Evolutionary conservation across 2,888 invertebrate genomes (phyloP), one percentile per base, ranked within the genome.

Genomic region (Troides aeacus): DNA sequence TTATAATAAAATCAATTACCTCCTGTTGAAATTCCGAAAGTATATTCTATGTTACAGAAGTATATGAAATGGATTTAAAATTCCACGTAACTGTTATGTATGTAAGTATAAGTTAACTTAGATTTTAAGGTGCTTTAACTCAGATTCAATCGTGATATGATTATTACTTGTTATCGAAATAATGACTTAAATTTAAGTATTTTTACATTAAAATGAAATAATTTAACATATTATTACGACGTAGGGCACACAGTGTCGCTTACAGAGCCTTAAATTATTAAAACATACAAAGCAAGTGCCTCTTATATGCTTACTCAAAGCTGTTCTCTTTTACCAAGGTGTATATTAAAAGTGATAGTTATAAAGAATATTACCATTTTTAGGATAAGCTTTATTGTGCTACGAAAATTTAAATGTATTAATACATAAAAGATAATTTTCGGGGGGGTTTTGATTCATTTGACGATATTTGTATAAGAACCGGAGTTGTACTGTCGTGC

Each of bases 81-180:
- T 83, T 82, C 82, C 81, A 81, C 77, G 80, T 84, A 81, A 76
- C 81, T 80, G 80, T 84, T 84, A 85, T 86, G 81, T 80, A 80
- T 82, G 79, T 76, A 74, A 76, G 78, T 78, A 75, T 82, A 84
- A 81, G 79, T 72, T 81, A 81, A 80, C 78, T 72, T 88, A 87
- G 81, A 77, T 63, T 81, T 74, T 92, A 89, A 89, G 89, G 83
- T 85, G 92, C 90, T 90, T 91, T 89, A 88, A 89, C 87, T 88
- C 88, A 85, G 82, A 83, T 77, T 87, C 87, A 86, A 83, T 85
- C 85, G 88, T 89, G 89, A 90, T 89, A 89, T 84, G 84, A 82
- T 70, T 78, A 79, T 74, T 74, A 74, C 74, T 76, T 77, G 71
- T 76, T 77, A 76, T 74, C 68, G 73, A 67, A 72, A 66, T 73